A percentile compares a stretch with the other conserved stretches of the same genome.
Conservation (phyloP, 1,140 invertebrate genomes). For the Solenopsis fugax region DNA sequence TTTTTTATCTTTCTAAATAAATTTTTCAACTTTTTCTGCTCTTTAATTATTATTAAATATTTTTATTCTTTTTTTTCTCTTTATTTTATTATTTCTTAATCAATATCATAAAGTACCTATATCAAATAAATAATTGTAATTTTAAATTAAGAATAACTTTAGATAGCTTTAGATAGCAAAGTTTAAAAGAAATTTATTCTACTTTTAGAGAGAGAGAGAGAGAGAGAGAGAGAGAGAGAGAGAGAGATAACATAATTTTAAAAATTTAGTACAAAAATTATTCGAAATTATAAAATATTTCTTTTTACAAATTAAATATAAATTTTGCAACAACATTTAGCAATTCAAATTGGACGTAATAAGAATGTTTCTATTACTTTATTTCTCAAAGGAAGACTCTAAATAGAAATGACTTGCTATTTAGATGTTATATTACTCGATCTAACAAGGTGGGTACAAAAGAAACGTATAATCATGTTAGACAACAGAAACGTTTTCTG, state of each 20-base stretch:
- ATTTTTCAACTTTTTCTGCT: neutral
- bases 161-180: neutral
- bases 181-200: neutral
- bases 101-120: neutral
- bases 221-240: too few species aligned
- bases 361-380: neutral
- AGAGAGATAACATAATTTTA: neutral
- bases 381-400: neutral
- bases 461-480: neutral
- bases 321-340: neutral
- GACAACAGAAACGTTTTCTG: slow-evolving; percentile 8
- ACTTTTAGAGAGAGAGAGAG: neutral
- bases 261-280: neutral
- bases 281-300: neutral
- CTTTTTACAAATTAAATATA: neutral
- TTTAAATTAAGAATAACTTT: neutral
- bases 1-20: neutral
- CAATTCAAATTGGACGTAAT: neutral
- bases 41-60: neutral
- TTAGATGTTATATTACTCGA: neutral
- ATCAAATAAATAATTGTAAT: neutral
- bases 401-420: neutral
- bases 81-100: neutral
- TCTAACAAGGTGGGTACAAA: neutral
- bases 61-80: neutral